A percentile compares a stretch with the other conserved stretches of the same genome.
Evolutionary conservation across 2,113 vertebrate species (phyloP).

Genomic region (Lycocorax pyrrhopterus): DNA sequence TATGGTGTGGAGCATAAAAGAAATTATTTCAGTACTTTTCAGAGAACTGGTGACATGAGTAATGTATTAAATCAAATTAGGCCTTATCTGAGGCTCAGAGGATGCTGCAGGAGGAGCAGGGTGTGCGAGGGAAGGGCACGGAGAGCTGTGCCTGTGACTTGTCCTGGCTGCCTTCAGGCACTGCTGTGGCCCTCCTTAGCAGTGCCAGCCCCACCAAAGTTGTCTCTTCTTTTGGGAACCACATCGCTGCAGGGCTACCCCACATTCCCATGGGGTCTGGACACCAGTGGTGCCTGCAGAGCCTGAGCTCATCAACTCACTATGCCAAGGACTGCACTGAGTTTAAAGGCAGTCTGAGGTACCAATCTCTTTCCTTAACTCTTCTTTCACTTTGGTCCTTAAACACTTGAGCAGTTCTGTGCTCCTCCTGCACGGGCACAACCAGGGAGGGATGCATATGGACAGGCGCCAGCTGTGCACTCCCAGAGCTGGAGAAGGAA

Average conservation of each 20-base stretch:
- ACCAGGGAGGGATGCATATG: rapidly evolving
- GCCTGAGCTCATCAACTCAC: rapidly evolving
- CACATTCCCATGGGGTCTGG: background rate
- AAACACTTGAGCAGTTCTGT: background rate
- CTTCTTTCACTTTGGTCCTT: background rate
- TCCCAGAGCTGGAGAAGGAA: background rate
- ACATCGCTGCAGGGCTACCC: background rate
- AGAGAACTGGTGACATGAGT: background rate
- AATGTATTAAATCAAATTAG: background rate
- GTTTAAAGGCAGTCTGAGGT: background rate
- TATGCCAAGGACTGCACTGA: background rate
- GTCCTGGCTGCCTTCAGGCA: background rate
- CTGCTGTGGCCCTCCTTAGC: background rate
- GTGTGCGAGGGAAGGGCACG: background rate
- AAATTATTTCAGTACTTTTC: background rate
- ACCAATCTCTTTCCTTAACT: background rate
- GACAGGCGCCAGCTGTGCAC: background rate
- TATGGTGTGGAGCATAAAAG: background rate
- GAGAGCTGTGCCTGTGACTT: background rate
- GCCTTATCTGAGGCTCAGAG: background rate
- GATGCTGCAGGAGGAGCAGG: background rate
- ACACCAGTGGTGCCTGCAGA: background rate
- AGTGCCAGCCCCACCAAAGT: background rate
- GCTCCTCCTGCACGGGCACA: background rate
- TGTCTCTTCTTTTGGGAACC: background rate